phyloP scores from a whole-genome alignment of 2,888 invertebrate genomes.

The Crossocerus cetratus region DNA sequence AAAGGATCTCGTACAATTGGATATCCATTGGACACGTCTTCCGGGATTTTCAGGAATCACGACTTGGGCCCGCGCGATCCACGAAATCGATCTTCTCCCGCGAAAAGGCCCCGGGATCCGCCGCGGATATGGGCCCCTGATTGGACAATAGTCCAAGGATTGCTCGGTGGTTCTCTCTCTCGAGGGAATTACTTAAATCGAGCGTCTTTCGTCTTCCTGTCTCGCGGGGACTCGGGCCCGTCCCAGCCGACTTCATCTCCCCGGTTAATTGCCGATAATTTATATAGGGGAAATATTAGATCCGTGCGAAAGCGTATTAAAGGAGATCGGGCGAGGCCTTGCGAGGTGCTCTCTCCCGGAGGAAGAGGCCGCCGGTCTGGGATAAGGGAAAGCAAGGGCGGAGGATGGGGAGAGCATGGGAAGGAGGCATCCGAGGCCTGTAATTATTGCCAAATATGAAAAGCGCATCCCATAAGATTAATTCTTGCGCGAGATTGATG shows the following conservation, averaged over 20 bases:
- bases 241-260: slow-evolving; percentile 44
- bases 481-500: slow-evolving; percentile 77
- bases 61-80: slow-evolving; percentile 42
- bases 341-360: too few relatives aligned
- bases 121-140: neutral
- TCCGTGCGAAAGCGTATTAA: slow-evolving; percentile 77
- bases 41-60: slow-evolving; percentile 50
- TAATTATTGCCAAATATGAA: slow-evolving; percentile 77
- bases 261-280: slow-evolving; percentile 77
- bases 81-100: slow-evolving; percentile 48
- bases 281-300: slow-evolving; percentile 77
- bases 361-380: slow-evolving; percentile 7
- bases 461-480: slow-evolving; percentile 74
- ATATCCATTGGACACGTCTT: slow-evolving; percentile 37
- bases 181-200: slow-evolving; percentile 18
- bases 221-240: slow-evolving; percentile 15
- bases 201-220: slow-evolving; percentile 27
- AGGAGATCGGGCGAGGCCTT: slow-evolving; percentile 43
- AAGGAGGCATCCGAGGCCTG: slow-evolving; percentile 66
- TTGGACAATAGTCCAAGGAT: too few relatives aligned
- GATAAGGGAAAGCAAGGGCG: slow-evolving; percentile 17
- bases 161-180: too few relatives aligned
- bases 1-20: slow-evolving; percentile 27
- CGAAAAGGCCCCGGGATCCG: neutral
- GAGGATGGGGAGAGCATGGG: slow-evolving; percentile 33